Base-by-base conservation (phyloP, 2,797 vertebrate genomes). In the Sebastes miniatus region DNA sequence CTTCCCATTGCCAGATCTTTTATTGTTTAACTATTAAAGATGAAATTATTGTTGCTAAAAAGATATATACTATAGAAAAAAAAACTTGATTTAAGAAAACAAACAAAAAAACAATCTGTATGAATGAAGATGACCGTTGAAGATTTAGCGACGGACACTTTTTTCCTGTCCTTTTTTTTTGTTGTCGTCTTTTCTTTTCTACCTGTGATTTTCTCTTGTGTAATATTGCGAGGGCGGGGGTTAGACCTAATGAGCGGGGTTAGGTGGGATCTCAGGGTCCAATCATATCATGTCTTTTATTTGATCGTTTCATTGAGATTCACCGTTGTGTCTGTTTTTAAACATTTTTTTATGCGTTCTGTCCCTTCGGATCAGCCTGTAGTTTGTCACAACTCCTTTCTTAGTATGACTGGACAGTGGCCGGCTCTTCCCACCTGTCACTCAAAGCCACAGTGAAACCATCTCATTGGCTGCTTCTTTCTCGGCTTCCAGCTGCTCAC, bases 261-360 rank as follows among this genome's bases (percentile, higher is more conserved):
- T 83, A 82, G 80, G 83, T 10, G 70, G 88, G 88, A 81, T 89
- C 87, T 89, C 81, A 90, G 89, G 87, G 91, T 95, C 90, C 88
- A 94, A 93, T 95, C 87, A 87, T 93, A 90, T 92, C 85, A 84
- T 88, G 57, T 87, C 79, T 90, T 93, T 89, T 90, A 85, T 92
- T 92, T 92, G 81, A 92, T 92, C 4, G 39, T 88, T 86, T 90
- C 77, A 71, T 84, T 74, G 56, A 70, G 69, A 91, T 85, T 87
- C 59, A 50, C 72, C 65, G 14, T 81, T 32, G 24, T 79, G 75
- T 92, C 68, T 80, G 79, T 93, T 93, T 92, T 89, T 77, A 92
- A 91, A 58, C 73, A 8, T 76, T 81, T 75, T 86, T 92, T 89
- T 83, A 83, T 57, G 52, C 8, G 20, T 87, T 83, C 69, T 63